phyloP scores from a whole-genome alignment of 2,113 vertebrate species.

The Macrotis lagotis region DNA sequence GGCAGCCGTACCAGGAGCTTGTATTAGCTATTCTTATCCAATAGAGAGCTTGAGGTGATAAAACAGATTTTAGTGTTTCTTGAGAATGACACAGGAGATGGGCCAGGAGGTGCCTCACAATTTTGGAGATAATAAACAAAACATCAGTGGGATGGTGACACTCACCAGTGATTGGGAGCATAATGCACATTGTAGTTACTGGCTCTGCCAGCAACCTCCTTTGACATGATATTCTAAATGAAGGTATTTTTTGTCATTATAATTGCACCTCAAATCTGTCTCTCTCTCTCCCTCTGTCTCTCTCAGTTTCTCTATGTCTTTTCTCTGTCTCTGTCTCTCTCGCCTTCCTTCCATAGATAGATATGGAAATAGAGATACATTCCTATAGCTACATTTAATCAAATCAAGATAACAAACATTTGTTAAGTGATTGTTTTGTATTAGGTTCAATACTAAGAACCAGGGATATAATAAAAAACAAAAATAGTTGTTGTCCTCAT shows the following conservation, averaged over 20 bases:
- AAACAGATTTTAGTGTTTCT: slow-evolving; percentile 70
- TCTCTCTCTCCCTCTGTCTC: too few relatives aligned
- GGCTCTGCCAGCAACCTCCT: slow-evolving; percentile 1
- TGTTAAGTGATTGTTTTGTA: not conserved
- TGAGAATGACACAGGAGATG: slow-evolving; percentile 68
- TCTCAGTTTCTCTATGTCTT: too few relatives aligned
- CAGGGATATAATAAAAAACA: not conserved
- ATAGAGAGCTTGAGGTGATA: slow-evolving; percentile 74
- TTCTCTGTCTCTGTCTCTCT: too few relatives aligned
- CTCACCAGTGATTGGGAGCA: slow-evolving; percentile 73
- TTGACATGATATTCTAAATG: not conserved
- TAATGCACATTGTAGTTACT: slow-evolving; percentile 38
- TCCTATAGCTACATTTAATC: not conserved
- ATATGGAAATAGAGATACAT: not conserved
- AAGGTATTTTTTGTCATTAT: not conserved
- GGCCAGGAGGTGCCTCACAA: slow-evolving; percentile 72
- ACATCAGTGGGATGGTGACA: slow-evolving; percentile 65
- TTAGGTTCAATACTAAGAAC: not conserved
- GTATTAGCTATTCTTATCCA: slow-evolving; percentile 76
- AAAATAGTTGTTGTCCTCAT: not conserved
- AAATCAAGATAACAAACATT: not conserved
- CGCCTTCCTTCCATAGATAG: too few relatives aligned
- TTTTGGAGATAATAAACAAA: slow-evolving; percentile 70
- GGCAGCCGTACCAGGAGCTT: slow-evolving; percentile 72
- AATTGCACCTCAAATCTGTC: not conserved